Conservation (phyloP, 2,888 invertebrate genomes). For the Lordiphosa fenestrarum region DNA sequence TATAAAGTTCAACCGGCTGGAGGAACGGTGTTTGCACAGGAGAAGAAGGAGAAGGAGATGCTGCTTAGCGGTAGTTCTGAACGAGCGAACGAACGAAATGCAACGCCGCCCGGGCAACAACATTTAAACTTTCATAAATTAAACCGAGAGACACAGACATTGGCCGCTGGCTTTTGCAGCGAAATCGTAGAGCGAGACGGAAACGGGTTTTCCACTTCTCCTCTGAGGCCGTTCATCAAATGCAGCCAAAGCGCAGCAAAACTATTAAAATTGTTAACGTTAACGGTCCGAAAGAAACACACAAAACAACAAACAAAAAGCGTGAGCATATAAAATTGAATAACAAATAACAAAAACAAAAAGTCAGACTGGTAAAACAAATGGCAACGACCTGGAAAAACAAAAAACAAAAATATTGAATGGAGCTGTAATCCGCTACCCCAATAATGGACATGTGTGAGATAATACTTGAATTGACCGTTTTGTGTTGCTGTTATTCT, state of each 20-base stretch:
- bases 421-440: conserved; percentile 40
- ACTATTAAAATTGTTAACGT: conserved; percentile 59
- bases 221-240: conserved; percentile 49
- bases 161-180: conserved; percentile 44
- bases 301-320: conserved; percentile 10
- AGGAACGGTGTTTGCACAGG: conserved; percentile 10
- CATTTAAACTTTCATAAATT: conserved; percentile 71
- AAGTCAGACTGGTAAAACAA: conserved; percentile 38
- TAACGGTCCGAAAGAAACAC: conserved; percentile 67
- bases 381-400: conserved; percentile 45
- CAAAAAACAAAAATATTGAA: conserved; percentile 27
- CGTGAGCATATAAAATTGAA: background rate
- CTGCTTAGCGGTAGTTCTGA: conserved; percentile 65
- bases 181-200: conserved; percentile 53
- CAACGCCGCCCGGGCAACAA: conserved; percentile 43
- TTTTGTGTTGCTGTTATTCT: conserved; percentile 14
- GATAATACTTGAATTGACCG: conserved; percentile 20
- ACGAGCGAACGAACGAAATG: conserved; percentile 48
- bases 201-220: conserved; percentile 50
- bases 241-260: conserved; percentile 38
- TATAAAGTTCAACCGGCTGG: conserved; percentile 62
- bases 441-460: conserved; percentile 39
- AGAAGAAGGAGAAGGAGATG: conserved; percentile 17
- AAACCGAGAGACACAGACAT: conserved; percentile 35
- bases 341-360: conserved; percentile 17